Evolutionary conservation across 2,797 vertebrate species (phyloP).

Genomic region (Aselliscus stoliczkanus): DNA sequence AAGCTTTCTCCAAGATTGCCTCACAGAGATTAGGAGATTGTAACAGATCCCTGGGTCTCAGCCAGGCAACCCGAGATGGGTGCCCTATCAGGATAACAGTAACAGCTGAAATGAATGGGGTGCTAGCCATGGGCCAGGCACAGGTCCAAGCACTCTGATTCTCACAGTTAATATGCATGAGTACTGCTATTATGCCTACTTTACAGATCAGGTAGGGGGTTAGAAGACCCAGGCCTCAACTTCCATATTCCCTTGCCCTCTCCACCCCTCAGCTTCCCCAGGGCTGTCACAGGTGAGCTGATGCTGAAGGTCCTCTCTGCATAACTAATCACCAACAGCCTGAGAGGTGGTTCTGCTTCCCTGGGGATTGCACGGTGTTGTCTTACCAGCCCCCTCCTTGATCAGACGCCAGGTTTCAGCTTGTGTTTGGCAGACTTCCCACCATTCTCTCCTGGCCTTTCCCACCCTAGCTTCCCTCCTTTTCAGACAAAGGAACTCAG

Average conservation of each 20-base stretch:
- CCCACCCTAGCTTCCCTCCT: background rate
- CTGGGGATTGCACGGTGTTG: accelerated
- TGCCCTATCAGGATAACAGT: background rate
- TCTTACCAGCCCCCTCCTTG: background rate
- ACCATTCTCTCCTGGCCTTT: constrained; percentile 2
- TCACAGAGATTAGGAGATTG: background rate
- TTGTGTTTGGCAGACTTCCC: background rate
- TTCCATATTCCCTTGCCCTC: background rate
- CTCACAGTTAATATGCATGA: background rate
- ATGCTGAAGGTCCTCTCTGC: background rate
- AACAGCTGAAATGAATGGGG: background rate
- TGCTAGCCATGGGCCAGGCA: background rate
- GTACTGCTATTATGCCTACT: background rate
- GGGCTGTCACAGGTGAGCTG: background rate
- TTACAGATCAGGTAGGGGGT: background rate
- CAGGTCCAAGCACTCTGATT: background rate
- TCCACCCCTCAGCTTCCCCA: background rate
- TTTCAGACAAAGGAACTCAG: constrained; percentile 12
- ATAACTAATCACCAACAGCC: background rate
- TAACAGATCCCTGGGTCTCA: background rate
- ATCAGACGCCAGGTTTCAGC: background rate
- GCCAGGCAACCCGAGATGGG: background rate
- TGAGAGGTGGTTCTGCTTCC: background rate
- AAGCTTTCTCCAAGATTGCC: background rate
- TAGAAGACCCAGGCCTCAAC: background rate